phyloP scores from a whole-genome alignment of 2,113 vertebrate genomes.

The Ammospiza caudacuta region DNA sequence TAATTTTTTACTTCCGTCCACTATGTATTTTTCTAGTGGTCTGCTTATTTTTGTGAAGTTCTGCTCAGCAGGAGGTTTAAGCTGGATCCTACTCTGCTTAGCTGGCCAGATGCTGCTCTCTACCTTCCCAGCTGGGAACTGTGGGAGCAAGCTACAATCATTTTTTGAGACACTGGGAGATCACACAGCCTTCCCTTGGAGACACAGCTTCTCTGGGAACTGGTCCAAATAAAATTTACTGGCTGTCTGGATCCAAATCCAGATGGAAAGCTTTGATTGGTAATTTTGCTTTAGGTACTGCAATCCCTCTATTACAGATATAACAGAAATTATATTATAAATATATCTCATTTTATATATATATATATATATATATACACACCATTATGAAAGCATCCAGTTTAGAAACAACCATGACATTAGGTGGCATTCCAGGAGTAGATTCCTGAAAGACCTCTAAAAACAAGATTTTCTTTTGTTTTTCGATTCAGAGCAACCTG shows the following conservation, averaged over 20 bases:
- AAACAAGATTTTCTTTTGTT: background rate
- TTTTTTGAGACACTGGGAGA: background rate
- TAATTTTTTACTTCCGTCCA: background rate
- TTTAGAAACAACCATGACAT: background rate
- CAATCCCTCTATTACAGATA: background rate
- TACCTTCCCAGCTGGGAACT: background rate
- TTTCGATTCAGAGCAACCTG: background rate
- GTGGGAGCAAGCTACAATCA: background rate
- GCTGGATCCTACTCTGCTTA: background rate
- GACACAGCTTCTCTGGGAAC: background rate
- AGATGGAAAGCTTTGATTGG: background rate
- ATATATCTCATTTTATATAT: too few species aligned
- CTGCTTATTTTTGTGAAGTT: constrained; percentile 1
- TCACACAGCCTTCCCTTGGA: background rate
- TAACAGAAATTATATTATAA: background rate
- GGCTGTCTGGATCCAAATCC: background rate
- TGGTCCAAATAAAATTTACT: background rate
- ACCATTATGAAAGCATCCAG: background rate
- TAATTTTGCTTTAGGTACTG: background rate
- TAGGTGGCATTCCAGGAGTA: background rate
- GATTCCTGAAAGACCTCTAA: background rate
- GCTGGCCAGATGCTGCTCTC: background rate
- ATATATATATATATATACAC: too few species aligned
- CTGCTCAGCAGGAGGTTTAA: background rate
- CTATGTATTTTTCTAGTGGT: background rate